Evolutionary conservation across 2,113 vertebrate genomes (phyloP).

Genomic region (Prolemur simus): DNA sequence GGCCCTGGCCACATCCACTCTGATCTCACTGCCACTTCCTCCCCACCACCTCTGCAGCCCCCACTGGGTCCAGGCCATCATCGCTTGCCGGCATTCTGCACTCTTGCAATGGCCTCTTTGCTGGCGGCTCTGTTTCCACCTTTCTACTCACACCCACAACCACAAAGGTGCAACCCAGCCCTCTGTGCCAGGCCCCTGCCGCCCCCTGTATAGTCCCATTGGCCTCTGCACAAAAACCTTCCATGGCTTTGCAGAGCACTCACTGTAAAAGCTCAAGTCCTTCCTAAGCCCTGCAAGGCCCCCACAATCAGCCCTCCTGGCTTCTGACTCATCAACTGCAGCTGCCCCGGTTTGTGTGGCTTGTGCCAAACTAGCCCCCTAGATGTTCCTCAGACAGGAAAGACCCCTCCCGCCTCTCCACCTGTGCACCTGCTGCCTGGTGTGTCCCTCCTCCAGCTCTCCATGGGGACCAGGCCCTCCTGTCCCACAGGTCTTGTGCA

Average conservation of each 20-base stretch:
- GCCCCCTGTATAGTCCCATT: not conserved
- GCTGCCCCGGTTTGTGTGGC: not conserved
- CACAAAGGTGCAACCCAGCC: not conserved
- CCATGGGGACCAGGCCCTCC: not conserved
- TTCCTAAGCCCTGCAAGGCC: too few relatives aligned
- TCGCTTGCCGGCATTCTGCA: not conserved
- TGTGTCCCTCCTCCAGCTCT: not conserved
- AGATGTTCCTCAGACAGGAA: too few relatives aligned
- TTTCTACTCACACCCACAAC: not conserved
- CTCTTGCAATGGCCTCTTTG: not conserved
- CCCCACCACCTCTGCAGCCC: too few relatives aligned
- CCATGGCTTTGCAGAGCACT: not conserved
- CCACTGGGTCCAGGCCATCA: not conserved
- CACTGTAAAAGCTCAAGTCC: not conserved
- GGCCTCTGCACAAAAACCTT: not conserved
- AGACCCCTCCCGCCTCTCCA: not conserved
- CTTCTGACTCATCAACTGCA: not conserved
- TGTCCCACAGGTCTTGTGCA: not conserved
- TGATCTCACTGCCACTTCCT: not conserved
- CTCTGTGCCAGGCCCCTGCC: not conserved
- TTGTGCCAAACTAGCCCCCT: not conserved
- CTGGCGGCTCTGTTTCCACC: not conserved
- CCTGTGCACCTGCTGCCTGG: not conserved
- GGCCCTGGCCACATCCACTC: not conserved
- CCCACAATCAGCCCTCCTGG: not conserved